Evolutionary conservation across 64 coral and sea anemone genomes (phyloP).

Genomic region (Stylophora pistillata): DNA sequence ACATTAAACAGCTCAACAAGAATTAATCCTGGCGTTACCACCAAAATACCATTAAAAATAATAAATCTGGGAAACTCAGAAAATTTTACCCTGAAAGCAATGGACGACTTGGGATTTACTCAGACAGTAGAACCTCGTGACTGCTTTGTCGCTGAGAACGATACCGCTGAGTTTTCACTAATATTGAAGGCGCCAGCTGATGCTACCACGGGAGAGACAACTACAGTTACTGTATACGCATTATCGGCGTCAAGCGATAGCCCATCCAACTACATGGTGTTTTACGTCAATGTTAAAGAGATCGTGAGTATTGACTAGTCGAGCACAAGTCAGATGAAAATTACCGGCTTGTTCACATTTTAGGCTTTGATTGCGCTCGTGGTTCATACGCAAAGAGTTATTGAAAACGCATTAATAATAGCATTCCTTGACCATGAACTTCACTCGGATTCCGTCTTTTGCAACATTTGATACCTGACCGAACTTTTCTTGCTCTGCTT

Average conservation of each 20-base stretch:
- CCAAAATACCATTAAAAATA: slow-evolving; percentile 48
- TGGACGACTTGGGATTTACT: slow-evolving; percentile 54
- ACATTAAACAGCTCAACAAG: background rate
- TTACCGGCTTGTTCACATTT: background rate
- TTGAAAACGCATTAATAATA: too few relatives aligned
- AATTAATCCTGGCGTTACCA: slow-evolving; percentile 15
- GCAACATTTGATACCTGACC: too few relatives aligned
- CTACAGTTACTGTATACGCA: slow-evolving; percentile 45
- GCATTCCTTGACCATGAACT: too few relatives aligned
- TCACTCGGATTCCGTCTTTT: too few relatives aligned
- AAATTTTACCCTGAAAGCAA: slow-evolving; percentile 40
- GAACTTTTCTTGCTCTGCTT: background rate
- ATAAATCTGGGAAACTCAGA: slow-evolving; percentile 30
- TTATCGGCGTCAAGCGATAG: slow-evolving; percentile 5
- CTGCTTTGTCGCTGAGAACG: slow-evolving; percentile 7
- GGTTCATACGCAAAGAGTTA: too few relatives aligned
- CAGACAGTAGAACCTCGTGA: slow-evolving; percentile 10
- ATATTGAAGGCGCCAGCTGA: slow-evolving; percentile 20
- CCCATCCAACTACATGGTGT: slow-evolving; percentile 53
- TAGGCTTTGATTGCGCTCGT: too few relatives aligned
- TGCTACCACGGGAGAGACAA: slow-evolving; percentile 51
- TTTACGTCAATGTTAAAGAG: slow-evolving; percentile 45
- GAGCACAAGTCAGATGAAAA: background rate
- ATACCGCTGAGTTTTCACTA: background rate
- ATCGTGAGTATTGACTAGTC: slow-evolving; percentile 11